Conservation (phyloP, 2,113 vertebrate genomes). For the Phalacrocorax pelagicus region DNA sequence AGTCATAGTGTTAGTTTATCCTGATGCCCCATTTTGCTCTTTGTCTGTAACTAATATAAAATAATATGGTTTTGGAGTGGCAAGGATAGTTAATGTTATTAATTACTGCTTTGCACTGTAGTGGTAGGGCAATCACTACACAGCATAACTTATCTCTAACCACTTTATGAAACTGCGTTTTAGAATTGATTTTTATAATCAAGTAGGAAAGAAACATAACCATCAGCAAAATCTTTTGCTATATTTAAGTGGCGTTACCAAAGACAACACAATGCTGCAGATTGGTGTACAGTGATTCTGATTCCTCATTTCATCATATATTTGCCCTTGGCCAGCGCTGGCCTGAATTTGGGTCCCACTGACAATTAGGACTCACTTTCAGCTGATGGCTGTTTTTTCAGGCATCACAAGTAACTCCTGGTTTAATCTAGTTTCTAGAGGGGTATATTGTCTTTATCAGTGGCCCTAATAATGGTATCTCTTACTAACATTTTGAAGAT, state of each 20-base stretch:
- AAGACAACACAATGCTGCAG: neutral
- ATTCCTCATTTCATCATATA: neutral
- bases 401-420: neutral
- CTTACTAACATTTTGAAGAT: neutral
- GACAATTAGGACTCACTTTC: neutral
- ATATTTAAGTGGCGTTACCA: slow-evolving; percentile 1
- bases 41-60: neutral
- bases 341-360: neutral
- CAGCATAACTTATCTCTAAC: neutral
- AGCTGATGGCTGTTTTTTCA: neutral
- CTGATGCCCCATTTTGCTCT: neutral
- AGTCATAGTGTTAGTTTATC: neutral
- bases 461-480: neutral
- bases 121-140: neutral
- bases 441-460: neutral
- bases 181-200: slow-evolving; percentile 48
- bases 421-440: neutral
- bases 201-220: slow-evolving; percentile 2
- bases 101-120: neutral
- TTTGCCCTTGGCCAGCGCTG: neutral
- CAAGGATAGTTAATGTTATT: neutral
- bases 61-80: neutral
- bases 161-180: neutral
- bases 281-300: neutral
- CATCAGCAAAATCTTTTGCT: neutral